Conservation (phyloP, 2,797 vertebrate genomes). For the Sebastes cheni region DNA sequence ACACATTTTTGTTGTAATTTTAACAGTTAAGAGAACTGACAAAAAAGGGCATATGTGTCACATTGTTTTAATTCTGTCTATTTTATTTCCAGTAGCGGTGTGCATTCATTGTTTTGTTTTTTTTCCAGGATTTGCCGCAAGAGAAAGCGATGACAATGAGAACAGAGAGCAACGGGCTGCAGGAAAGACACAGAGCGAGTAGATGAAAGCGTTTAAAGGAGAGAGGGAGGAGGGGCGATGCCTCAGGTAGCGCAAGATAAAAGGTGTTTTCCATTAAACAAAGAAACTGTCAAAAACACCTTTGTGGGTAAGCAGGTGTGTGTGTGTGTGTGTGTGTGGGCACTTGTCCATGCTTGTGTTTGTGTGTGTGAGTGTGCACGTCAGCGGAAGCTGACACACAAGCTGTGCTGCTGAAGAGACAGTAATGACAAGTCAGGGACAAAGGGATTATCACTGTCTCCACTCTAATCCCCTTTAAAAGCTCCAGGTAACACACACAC, state of each 20-base stretch:
- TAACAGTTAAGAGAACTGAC: conserved; percentile 7
- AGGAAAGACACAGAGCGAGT: conserved; percentile 39
- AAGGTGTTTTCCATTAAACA: conserved; percentile 79
- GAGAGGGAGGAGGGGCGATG: conserved; percentile 49
- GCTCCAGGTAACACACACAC: conserved; percentile 71
- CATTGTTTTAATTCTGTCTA: conserved; percentile 24
- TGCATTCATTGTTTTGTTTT: conserved; percentile 21
- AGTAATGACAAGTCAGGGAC: conserved; percentile 80
- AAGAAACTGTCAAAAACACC: conserved; percentile 79
- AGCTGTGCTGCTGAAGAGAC: conserved; percentile 62
- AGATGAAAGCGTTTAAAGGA: conserved; percentile 72
- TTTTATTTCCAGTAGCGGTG: background rate
- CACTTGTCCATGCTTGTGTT: conserved; percentile 35
- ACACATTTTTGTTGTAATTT: background rate
- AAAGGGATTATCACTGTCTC: conserved; percentile 83
- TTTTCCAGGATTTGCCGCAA: conserved; percentile 41
- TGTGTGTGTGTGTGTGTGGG: conserved; percentile 36
- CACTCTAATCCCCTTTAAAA: conserved; percentile 77
- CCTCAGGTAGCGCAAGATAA: conserved; percentile 80
- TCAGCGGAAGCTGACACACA: conserved; percentile 61
- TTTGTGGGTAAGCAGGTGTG: conserved; percentile 70
- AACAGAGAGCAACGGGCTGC: conserved; percentile 60
- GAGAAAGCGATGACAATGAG: conserved; percentile 58
- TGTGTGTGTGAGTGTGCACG: conserved; percentile 36
- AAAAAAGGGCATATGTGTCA: conserved; percentile 1